Evolutionary conservation across 1,140 invertebrate species (phyloP).

Genomic region (Cydia amplana): DNA sequence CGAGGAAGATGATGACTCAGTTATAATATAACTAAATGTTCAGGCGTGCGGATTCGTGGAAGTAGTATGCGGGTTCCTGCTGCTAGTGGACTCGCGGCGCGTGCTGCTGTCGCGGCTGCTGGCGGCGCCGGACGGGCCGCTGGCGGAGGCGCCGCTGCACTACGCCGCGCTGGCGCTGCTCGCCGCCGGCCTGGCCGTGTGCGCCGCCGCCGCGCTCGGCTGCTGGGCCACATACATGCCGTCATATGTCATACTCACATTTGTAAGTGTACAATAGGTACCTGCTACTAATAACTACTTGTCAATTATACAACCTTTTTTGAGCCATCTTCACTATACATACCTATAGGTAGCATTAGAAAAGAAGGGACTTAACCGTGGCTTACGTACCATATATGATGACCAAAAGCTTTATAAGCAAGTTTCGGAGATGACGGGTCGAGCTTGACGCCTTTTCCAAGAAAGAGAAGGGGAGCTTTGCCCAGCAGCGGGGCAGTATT

Average conservation of each 20-base stretch:
- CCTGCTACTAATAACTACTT: no score
- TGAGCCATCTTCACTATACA: no score
- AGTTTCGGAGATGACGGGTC: no score
- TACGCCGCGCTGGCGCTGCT: conserved; percentile 79
- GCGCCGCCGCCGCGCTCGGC: conserved; percentile 81
- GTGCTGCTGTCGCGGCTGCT: conserved; percentile 85
- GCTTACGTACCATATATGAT: no score
- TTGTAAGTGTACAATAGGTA: background rate
- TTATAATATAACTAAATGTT: conserved; percentile 45
- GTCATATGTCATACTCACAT: conserved; percentile 26
- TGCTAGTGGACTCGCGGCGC: conserved; percentile 84
- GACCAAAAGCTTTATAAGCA: no score
- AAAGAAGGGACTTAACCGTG: no score
- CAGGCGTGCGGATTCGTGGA: conserved; percentile 86
- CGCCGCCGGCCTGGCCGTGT: conserved; percentile 6
- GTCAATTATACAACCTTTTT: no score
- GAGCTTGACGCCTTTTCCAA: no score
- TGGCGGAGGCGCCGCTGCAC: conserved; percentile 86
- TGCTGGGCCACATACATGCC: background rate
- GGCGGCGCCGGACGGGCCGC: conserved; percentile 78
- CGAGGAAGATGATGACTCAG: no score
- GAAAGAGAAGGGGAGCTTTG: no score
- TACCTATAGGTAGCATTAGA: no score
- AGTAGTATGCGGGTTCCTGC: conserved; percentile 84
- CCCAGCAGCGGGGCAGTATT: no score